A percentile compares a stretch with the other conserved stretches of the same genome.
Conservation (phyloP, 1,140 invertebrate genomes). For the Aphidius gifuensis region DNA sequence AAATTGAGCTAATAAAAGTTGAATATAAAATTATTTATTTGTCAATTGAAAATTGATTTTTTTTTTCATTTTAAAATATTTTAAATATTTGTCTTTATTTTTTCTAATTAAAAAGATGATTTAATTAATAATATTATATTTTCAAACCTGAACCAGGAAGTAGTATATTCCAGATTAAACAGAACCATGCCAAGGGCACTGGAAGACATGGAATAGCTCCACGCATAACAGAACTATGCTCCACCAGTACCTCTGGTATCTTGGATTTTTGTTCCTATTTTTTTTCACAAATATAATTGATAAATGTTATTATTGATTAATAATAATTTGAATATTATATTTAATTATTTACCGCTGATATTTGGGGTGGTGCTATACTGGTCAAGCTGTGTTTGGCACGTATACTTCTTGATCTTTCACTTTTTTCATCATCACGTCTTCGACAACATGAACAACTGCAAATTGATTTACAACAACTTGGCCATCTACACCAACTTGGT, state of each 20-base stretch:
- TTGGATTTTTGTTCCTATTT: conserved; percentile 75
- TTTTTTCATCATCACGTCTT: conserved; percentile 22
- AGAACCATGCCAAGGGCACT: conserved; percentile 77
- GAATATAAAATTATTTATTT: too few relatives aligned
- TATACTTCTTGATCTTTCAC: conserved; percentile 41
- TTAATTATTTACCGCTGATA: conserved; percentile 41
- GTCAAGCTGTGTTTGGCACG: conserved; percentile 53
- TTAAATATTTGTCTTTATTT: conserved; percentile 5
- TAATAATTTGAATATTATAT: background rate
- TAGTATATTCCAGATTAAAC: conserved; percentile 80
- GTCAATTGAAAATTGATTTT: too few relatives aligned
- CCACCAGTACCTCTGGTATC: conserved; percentile 71
- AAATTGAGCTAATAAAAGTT: too few relatives aligned
- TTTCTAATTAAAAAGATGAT: background rate
- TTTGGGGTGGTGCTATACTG: conserved; percentile 48
- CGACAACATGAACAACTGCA: conserved; percentile 31
- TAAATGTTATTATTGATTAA: conserved; percentile 11
- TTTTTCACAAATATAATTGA: conserved; percentile 23
- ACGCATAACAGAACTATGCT: conserved; percentile 79
- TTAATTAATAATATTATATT: background rate
- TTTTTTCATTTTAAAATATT: background rate
- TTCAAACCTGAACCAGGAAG: conserved; percentile 79
- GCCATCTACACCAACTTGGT: conserved; percentile 30
- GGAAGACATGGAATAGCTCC: conserved; percentile 87
- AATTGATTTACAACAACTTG: conserved; percentile 25